Conservation (phyloP, 2,113 vertebrate genomes). For the Psammodynastes pulverulentus region DNA sequence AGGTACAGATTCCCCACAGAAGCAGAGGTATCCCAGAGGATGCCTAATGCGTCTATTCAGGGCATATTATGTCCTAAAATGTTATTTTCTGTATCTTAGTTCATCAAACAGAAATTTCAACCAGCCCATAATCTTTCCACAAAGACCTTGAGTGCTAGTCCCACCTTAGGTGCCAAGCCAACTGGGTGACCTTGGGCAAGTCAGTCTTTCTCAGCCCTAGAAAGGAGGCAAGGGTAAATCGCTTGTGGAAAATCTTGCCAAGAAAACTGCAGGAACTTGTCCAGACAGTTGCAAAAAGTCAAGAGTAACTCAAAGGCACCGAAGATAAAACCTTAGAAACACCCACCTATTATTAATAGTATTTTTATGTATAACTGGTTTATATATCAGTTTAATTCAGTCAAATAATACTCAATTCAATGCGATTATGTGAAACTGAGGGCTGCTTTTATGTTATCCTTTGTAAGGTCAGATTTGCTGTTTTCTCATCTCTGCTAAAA, state of each 20-base stretch:
- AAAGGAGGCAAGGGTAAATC: not conserved
- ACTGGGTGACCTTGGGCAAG: not conserved
- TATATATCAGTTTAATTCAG: not conserved
- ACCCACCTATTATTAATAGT: not conserved
- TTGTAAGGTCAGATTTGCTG: not conserved
- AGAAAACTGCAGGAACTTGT: not conserved
- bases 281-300: not conserved
- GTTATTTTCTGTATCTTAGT: not conserved
- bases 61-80: not conserved
- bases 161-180: not conserved
- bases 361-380: not conserved
- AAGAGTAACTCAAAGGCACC: not conserved
- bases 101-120: not conserved
- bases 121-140: not conserved
- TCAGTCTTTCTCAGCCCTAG: not conserved
- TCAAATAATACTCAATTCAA: not conserved
- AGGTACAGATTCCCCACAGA: not conserved
- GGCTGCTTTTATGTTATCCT: not conserved
- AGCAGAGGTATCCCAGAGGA: not conserved
- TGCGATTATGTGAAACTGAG: not conserved
- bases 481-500: not conserved
- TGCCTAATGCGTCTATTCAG: not conserved
- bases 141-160: not conserved
- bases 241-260: not conserved
- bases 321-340: not conserved